These are phyloP conservation scores for Brienomyrus longianalis DNA, from an alignment of 2,113 vertebrate genomes.

Conservation along the genomic window DNA sequence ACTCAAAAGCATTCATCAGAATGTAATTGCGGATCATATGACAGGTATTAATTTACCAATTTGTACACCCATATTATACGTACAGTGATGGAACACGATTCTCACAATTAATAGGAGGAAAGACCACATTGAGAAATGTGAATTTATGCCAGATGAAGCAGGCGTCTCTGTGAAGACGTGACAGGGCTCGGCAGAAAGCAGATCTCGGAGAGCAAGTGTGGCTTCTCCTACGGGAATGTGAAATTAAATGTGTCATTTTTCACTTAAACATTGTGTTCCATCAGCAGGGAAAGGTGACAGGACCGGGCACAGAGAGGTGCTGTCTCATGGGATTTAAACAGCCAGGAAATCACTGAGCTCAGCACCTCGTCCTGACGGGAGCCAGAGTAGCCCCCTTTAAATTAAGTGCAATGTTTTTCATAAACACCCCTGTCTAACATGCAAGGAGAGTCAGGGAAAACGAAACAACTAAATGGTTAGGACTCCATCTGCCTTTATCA, in stretches of 20 bases:
- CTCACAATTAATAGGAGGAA: not conserved
- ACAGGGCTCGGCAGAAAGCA: not conserved
- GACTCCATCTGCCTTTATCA: not conserved
- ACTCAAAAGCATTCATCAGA: not conserved
- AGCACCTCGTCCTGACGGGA: slow-evolving; percentile 62
- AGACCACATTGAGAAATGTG: not conserved
- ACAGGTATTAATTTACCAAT: slow-evolving; percentile 10
- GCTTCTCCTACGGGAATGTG: slow-evolving; percentile 52
- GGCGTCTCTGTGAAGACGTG: not conserved
- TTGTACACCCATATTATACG: not conserved
- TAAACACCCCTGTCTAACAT: slow-evolving; percentile 51
- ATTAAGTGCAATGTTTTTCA: slow-evolving; percentile 66
- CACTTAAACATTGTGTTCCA: slow-evolving; percentile 64
- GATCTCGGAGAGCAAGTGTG: slow-evolving; percentile 38
- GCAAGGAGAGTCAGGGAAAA: slow-evolving; percentile 18
- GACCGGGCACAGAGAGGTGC: slow-evolving; percentile 64
- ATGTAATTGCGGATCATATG: not conserved
- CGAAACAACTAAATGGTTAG: not conserved
- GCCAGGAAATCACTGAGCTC: slow-evolving; percentile 72
- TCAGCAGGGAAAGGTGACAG: slow-evolving; percentile 59
- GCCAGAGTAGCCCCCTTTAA: slow-evolving; percentile 58
- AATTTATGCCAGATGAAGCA: not conserved
- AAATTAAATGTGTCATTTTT: slow-evolving; percentile 66
- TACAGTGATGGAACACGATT: not conserved
- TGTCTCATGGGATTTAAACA: slow-evolving; percentile 65